Conservation (phyloP, 2,888 invertebrate genomes). For the Linnaemya tessellans region DNA sequence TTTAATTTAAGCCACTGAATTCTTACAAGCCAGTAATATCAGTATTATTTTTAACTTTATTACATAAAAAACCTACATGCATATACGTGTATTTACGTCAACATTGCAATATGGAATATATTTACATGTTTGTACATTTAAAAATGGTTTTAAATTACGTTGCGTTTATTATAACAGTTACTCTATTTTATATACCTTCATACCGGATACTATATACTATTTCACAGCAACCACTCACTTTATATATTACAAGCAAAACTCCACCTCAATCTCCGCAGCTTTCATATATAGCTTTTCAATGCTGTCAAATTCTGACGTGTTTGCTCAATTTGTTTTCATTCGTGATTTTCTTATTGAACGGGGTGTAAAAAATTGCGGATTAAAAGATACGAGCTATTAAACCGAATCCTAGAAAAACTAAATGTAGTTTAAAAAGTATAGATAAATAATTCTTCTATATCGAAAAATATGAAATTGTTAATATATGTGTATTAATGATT, state of each 20-base stretch:
- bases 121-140: not conserved
- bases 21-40: too few relatives aligned
- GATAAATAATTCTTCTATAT: slow-evolving; percentile 5
- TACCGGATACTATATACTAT: not conserved
- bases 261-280: slow-evolving; percentile 1
- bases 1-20: too few relatives aligned
- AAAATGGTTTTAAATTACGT: not conserved
- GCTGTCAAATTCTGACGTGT: slow-evolving; percentile 65
- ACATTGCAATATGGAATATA: too few relatives aligned
- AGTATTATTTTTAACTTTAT: too few relatives aligned
- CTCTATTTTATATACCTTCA: not conserved
- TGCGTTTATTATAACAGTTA: not conserved
- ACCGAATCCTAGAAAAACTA: slow-evolving; percentile 47
- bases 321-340: slow-evolving; percentile 67
- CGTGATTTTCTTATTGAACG: slow-evolving; percentile 65
- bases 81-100: too few relatives aligned
- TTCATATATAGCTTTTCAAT: not conserved
- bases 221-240: not conserved
- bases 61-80: too few relatives aligned
- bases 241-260: not conserved
- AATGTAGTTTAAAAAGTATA: slow-evolving; percentile 24
- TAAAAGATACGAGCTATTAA: slow-evolving; percentile 29
- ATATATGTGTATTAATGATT: not conserved
- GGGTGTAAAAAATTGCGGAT: slow-evolving; percentile 59
- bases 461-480: not conserved